phyloP scores from a whole-genome alignment of 2,888 invertebrate species.

The Unio pictorum region DNA sequence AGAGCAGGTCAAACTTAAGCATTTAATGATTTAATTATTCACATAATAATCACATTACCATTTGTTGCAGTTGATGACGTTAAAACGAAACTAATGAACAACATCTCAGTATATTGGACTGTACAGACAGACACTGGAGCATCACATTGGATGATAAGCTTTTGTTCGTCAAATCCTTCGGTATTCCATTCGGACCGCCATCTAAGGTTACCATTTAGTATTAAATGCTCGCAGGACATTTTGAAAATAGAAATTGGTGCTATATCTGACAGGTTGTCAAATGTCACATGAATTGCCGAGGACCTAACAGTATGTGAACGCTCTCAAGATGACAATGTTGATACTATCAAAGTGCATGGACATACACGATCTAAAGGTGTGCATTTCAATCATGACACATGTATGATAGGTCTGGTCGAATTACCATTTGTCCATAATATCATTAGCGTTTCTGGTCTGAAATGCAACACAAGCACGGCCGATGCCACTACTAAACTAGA shows the following conservation, averaged over 20 bases:
- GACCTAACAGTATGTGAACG: conserved; percentile 23
- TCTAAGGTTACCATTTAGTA: too few relatives aligned
- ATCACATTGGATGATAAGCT: conserved; percentile 18
- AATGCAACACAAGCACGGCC: conserved; percentile 6
- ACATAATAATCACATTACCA: too few relatives aligned
- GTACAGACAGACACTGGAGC: conserved; percentile 33
- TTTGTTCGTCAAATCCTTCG: conserved; percentile 23
- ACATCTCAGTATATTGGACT: too few relatives aligned
- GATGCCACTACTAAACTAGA: conserved; percentile 15
- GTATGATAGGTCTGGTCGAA: conserved; percentile 14
- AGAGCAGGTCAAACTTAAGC: too few relatives aligned
- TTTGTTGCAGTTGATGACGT: too few relatives aligned
- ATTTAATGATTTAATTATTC: too few relatives aligned
- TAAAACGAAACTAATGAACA: too few relatives aligned
- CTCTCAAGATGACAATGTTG: conserved; percentile 28
- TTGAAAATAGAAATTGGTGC: conserved; percentile 18
- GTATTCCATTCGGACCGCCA: neutral
- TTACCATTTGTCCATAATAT: conserved; percentile 28
- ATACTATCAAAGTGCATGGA: conserved; percentile 15
- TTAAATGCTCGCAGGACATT: too few relatives aligned
- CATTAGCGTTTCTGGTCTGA: conserved; percentile 15
- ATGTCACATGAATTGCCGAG: conserved; percentile 20
- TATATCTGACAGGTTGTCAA: conserved; percentile 20
- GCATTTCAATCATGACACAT: conserved; percentile 19
- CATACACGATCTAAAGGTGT: conserved; percentile 15